phyloP scores from a whole-genome alignment of 2,797 vertebrate species.

The Pygocentrus nattereri region DNA sequence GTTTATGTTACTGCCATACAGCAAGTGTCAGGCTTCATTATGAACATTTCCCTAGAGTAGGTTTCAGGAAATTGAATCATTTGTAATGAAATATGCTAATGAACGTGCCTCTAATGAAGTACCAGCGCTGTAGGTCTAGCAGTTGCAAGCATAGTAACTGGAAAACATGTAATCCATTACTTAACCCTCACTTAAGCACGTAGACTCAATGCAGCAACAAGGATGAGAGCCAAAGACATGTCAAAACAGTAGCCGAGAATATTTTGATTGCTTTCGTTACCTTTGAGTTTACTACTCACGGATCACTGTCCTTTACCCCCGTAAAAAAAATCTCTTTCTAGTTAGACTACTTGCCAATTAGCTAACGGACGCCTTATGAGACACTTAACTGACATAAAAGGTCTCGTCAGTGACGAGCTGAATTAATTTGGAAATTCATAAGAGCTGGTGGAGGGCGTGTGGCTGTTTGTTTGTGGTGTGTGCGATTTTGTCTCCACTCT shows the following conservation, averaged over 20 bases:
- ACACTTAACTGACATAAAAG: not conserved
- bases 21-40: no score
- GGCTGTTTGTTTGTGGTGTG: slow-evolving; percentile 5
- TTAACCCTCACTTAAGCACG: not conserved
- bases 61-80: not conserved
- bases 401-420: not conserved
- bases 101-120: no score
- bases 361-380: no score
- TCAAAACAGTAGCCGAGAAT: not conserved
- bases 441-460: not conserved
- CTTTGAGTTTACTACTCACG: not conserved
- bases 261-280: not conserved
- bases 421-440: not conserved
- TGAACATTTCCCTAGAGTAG: no score
- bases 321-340: no score
- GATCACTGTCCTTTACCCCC: not conserved
- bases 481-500: slow-evolving; percentile 33
- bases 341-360: not conserved
- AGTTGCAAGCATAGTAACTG: not conserved
- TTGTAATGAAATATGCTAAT: not conserved
- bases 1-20: no score
- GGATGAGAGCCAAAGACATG: not conserved
- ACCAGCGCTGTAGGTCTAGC: not conserved
- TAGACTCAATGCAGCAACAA: not conserved
- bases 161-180: slow-evolving; percentile 3